Percentiles rank a stretch among this genome's conserved stretches.
Evolutionary conservation across 53 echinoderm and acorn worm species (phyloP).

Genomic region (Luidia sarsii): DNA sequence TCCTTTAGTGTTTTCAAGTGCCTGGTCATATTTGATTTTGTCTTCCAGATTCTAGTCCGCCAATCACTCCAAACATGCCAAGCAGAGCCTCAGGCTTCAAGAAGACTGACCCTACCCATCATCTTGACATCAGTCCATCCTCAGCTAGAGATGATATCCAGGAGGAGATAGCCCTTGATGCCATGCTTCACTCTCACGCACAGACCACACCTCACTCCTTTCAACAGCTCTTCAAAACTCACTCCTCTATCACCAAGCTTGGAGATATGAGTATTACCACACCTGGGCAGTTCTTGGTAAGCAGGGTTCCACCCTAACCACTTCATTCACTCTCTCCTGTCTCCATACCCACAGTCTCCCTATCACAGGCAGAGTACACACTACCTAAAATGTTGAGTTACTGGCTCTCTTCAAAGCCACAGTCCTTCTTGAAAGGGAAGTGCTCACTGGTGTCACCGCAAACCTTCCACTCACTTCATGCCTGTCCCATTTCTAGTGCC

Average conservation of each 20-base stretch:
- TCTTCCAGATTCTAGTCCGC: too few species aligned
- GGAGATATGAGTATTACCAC: conserved; percentile 36
- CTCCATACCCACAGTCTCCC: too few species aligned
- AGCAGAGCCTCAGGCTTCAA: neutral
- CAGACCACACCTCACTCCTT: conserved; percentile 67
- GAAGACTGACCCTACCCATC: neutral
- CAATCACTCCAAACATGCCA: conserved; percentile 49
- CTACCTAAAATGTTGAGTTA: too few species aligned
- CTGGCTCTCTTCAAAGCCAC: too few species aligned
- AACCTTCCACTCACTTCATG: too few species aligned
- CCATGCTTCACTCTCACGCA: conserved; percentile 46
- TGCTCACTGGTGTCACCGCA: too few species aligned
- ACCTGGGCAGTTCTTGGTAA: conserved; percentile 36
- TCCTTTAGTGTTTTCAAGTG: too few species aligned
- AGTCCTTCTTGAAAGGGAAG: too few species aligned
- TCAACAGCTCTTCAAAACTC: conserved; percentile 86
- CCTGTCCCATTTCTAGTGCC: too few species aligned
- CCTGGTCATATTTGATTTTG: conserved; percentile 10
- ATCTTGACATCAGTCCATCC: conserved; percentile 5
- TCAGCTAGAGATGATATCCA: neutral
- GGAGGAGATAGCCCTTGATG: conserved; percentile 29
- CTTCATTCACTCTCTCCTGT: neutral
- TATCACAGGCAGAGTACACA: too few species aligned
- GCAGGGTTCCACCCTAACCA: neutral
- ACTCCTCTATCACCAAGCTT: conserved; percentile 34